Base-by-base conservation (phyloP, 2,797 vertebrate genomes). In the Leptodactylus fallax region DNA sequence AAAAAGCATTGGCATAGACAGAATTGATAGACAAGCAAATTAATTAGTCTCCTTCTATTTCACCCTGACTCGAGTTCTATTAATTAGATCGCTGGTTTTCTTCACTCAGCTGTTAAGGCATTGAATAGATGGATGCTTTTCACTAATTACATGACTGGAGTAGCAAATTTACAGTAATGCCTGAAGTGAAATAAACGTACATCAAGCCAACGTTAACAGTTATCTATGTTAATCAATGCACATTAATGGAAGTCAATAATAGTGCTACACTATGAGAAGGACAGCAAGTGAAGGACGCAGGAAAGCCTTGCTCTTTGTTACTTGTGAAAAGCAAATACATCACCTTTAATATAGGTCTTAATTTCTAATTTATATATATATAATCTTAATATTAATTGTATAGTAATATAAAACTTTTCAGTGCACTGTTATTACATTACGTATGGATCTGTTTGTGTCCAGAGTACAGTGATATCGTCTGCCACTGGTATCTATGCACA, bases 181-280 rank as follows among this genome's bases (percentile, higher is more conserved):
- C 69, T 72, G 6, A 6, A 74, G 71, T 74, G 45, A n/a, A 74
- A 74, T 9, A 63, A 78, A 78, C 53, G 21, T 21, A 56, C 77
- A 86, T 63, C 74, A 78, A 67, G 23, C 72, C 53, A 45, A 27
- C 47, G 85, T 65, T 63, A 85, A 79, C 65, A 16, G 27, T 27
- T n/a, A 25, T 78, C 56, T 45, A 65, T 67, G 47, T 36, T 87
- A 53, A 78, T 55, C 69, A 87, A 63, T 87, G 58, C 67, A 87
- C 69, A 87, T 77, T 83, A 27, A 45, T 47, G 79, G 25, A 74
- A 74, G 65, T 19, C 56, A 16, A 60, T 11, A 72, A 87, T 60
- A 49, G 65, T 36, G 10, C 45, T 63, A 63, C n/a, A 49, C 14
- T 23, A 65, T 47, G 49, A 63, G 19, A 49, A n/a, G n/a, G 13